Evolutionary conservation across 2,888 invertebrate species (phyloP).

Genomic region (Idaea straminata): DNA sequence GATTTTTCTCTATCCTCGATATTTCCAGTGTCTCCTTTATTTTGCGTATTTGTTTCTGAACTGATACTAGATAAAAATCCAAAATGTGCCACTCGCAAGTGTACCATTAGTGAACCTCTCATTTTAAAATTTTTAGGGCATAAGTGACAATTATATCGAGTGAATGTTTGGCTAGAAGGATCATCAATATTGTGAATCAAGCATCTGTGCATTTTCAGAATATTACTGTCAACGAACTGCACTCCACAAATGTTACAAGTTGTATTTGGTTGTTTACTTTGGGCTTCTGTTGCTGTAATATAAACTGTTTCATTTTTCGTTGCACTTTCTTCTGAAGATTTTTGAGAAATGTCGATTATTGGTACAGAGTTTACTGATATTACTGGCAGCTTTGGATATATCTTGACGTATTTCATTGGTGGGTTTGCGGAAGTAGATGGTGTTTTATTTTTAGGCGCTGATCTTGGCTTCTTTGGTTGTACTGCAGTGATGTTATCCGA

Average conservation of each 20-base stretch:
- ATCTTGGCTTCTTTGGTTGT: conserved; percentile 55
- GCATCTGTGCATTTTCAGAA: conserved; percentile 87
- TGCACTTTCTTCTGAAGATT: conserved; percentile 36
- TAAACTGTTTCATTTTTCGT: conserved; percentile 42
- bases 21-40: conserved; percentile 34
- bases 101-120: conserved; percentile 90
- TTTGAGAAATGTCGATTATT: conserved; percentile 53
- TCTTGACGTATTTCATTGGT: conserved; percentile 70
- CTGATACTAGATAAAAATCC: conserved; percentile 68
- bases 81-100: conserved; percentile 88
- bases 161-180: conserved; percentile 53
- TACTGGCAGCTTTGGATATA: conserved; percentile 70
- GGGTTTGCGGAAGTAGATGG: conserved; percentile 40
- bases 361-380: conserved; percentile 61
- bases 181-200: conserved; percentile 82
- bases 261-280: conserved; percentile 47
- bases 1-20: conserved; percentile 40
- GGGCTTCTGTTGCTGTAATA: conserved; percentile 56
- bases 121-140: conserved; percentile 90
- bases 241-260: conserved; percentile 86
- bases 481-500: conserved; percentile 38
- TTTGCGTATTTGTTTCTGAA: conserved; percentile 24
- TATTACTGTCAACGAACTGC: conserved; percentile 84
- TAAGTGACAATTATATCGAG: conserved; percentile 85
- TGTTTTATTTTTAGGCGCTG: conserved; percentile 68